phyloP scores from a whole-genome alignment of 2,888 invertebrate species.

The Macroteleia sp. region DNA sequence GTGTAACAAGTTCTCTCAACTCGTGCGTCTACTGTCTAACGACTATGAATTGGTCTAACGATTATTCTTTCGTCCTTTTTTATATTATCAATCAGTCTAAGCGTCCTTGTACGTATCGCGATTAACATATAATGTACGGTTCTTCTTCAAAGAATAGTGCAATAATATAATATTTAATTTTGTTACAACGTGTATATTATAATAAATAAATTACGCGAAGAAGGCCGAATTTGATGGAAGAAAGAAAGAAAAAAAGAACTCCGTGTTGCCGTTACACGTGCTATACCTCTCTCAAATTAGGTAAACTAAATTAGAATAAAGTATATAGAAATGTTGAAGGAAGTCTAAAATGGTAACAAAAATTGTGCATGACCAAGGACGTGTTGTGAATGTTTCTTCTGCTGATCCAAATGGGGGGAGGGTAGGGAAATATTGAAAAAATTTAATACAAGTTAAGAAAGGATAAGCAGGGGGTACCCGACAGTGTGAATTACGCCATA shows the following conservation, averaged over 20 bases:
- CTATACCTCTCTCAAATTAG: slow-evolving; percentile 70
- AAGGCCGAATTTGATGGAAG: slow-evolving; percentile 52
- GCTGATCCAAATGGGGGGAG: slow-evolving; percentile 27
- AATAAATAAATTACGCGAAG: slow-evolving; percentile 49
- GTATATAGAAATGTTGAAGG: slow-evolving; percentile 56
- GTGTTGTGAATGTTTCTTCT: slow-evolving; percentile 53
- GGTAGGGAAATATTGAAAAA: slow-evolving; percentile 11
- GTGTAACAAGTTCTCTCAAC: slow-evolving; percentile 61
- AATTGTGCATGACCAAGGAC: slow-evolving; percentile 39
- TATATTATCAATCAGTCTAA: slow-evolving; percentile 57
- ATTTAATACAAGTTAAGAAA: slow-evolving; percentile 41
- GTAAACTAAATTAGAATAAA: slow-evolving; percentile 60
- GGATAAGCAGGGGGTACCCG: slow-evolving; percentile 51
- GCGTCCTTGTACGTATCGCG: slow-evolving; percentile 62
- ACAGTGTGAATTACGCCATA: slow-evolving; percentile 67
- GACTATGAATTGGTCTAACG: slow-evolving; percentile 62
- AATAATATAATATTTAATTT: slow-evolving; percentile 67
- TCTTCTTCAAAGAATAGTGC: slow-evolving; percentile 66
- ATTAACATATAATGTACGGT: slow-evolving; percentile 49
- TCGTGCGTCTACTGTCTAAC: slow-evolving; percentile 61
- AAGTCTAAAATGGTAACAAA: slow-evolving; percentile 44
- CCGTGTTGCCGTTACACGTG: slow-evolving; percentile 66
- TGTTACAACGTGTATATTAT: slow-evolving; percentile 64
- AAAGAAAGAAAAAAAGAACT: slow-evolving; percentile 26
- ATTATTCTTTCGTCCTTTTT: slow-evolving; percentile 61